Conservation (phyloP, 2,113 vertebrate species). For the Hippocampus guttulatus region DNA sequence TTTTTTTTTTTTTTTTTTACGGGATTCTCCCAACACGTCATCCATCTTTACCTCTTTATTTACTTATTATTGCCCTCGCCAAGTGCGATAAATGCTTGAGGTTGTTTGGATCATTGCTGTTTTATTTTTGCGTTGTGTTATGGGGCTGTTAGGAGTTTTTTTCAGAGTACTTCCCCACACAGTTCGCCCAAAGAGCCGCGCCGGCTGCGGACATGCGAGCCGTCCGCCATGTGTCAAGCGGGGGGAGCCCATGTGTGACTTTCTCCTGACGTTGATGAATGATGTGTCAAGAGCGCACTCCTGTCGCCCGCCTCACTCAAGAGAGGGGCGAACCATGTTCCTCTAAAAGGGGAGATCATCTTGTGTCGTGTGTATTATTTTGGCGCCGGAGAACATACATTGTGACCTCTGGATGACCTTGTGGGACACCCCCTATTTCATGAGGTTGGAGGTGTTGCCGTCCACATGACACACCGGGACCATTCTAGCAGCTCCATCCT, state of each 20-base stretch:
- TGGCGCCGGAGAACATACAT: constrained; percentile 56
- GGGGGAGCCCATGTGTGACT: constrained; percentile 35
- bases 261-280: constrained; percentile 72
- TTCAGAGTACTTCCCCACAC: not conserved
- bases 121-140: not conserved
- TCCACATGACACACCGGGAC: constrained; percentile 16
- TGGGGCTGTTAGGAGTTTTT: too few species aligned
- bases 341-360: constrained; percentile 10
- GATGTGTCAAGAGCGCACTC: constrained; percentile 60
- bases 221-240: constrained; percentile 44
- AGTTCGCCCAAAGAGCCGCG: constrained; percentile 29
- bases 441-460: not conserved
- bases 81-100: not conserved
- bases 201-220: constrained; percentile 41
- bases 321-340: constrained; percentile 36
- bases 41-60: not conserved
- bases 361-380: constrained; percentile 34
- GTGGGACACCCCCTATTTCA: constrained; percentile 53
- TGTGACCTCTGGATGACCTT: constrained; percentile 52
- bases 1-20: not conserved
- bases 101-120: not conserved
- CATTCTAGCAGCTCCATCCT: constrained; percentile 26
- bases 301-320: constrained; percentile 50
- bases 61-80: not conserved
- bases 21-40: not conserved